A percentile compares a stretch with the other conserved stretches of the same genome.
phyloP scores from a whole-genome alignment of 37 sponge, comb jelly and placozoan species.

The Bolinopsis microptera region DNA sequence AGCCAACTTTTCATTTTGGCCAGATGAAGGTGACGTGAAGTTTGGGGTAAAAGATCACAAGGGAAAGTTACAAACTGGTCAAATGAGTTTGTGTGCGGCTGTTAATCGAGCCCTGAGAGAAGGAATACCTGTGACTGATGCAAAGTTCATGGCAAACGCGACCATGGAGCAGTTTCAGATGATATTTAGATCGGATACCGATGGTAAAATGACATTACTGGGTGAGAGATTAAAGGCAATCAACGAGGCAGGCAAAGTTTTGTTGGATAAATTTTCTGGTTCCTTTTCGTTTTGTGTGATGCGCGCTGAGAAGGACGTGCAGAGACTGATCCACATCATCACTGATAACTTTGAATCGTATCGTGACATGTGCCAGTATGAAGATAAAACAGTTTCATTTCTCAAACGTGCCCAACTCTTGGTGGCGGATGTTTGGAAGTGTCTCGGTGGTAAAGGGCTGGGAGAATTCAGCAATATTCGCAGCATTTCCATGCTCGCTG shows the following conservation, averaged over 20 bases:
- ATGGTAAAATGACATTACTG: constrained; percentile 71
- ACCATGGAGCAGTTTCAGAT: constrained; percentile 69
- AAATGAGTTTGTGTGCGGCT: constrained; percentile 79
- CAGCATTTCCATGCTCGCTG: constrained; percentile 87
- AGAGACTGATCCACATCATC: constrained; percentile 72
- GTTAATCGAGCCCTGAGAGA: constrained; percentile 75
- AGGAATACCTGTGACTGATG: constrained; percentile 72
- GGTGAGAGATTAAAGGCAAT: constrained; percentile 69
- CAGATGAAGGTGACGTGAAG: constrained; percentile 68
- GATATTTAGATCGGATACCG: constrained; percentile 75
- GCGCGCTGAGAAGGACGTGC: constrained; percentile 70
- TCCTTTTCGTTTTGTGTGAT: constrained; percentile 71
- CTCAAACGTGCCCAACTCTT: constrained; percentile 91
- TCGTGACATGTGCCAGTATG: constrained; percentile 74
- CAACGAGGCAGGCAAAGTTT: constrained; percentile 71
- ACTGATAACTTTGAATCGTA: constrained; percentile 75
- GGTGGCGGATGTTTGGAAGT: constrained; percentile 77
- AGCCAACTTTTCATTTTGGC: constrained; percentile 94
- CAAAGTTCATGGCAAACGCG: constrained; percentile 71
- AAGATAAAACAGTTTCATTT: constrained; percentile 74
- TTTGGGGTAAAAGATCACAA: constrained; percentile 72
- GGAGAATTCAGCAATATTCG: constrained; percentile 83
- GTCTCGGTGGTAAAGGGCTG: constrained; percentile 76
- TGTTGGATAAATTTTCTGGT: constrained; percentile 70
- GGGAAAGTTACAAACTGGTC: constrained; percentile 73